A percentile compares a stretch with the other conserved stretches of the same genome.
phyloP scores from a whole-genome alignment of 2,113 vertebrate species.

The Protobothrops flavoviridis region DNA sequence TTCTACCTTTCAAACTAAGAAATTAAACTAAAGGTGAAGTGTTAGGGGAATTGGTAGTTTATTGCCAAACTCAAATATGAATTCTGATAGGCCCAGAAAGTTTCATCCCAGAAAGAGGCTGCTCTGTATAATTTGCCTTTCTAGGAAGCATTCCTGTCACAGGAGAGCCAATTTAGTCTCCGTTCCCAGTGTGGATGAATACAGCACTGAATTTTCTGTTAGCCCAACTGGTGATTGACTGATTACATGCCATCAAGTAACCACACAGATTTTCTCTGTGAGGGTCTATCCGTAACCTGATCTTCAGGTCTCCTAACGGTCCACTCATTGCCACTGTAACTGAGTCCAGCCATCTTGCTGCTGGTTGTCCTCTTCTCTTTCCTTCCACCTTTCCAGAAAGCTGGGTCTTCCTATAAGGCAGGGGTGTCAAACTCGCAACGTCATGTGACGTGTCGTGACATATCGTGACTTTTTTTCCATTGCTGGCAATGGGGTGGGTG shows the following conservation, averaged over 20 bases:
- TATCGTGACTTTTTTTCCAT: too few species aligned
- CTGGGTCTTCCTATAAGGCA: not conserved
- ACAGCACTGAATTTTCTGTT: not conserved
- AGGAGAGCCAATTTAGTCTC: not conserved
- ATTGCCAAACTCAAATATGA: not conserved
- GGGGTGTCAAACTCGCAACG: too few species aligned
- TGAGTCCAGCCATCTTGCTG: not conserved
- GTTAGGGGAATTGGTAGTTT: not conserved
- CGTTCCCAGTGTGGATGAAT: not conserved
- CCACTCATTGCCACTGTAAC: not conserved
- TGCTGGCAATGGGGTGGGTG: too few species aligned
- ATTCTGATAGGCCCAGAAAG: not conserved
- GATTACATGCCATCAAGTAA: not conserved
- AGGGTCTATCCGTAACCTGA: not conserved
- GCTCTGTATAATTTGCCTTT: not conserved
- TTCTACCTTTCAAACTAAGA: not conserved
- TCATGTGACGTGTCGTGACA: too few species aligned
- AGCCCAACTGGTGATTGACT: not conserved
- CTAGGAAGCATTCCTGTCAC: not conserved
- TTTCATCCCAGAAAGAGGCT: not conserved
- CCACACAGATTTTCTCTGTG: not conserved
- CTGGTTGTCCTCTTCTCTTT: not conserved
- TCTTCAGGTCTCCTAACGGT: not conserved
- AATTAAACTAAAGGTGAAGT: not conserved
- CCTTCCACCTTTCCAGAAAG: not conserved